These are phyloP conservation scores for Thaleichthys pacificus DNA, from an alignment of 2,797 vertebrate species.

Conservation along the genomic window DNA sequence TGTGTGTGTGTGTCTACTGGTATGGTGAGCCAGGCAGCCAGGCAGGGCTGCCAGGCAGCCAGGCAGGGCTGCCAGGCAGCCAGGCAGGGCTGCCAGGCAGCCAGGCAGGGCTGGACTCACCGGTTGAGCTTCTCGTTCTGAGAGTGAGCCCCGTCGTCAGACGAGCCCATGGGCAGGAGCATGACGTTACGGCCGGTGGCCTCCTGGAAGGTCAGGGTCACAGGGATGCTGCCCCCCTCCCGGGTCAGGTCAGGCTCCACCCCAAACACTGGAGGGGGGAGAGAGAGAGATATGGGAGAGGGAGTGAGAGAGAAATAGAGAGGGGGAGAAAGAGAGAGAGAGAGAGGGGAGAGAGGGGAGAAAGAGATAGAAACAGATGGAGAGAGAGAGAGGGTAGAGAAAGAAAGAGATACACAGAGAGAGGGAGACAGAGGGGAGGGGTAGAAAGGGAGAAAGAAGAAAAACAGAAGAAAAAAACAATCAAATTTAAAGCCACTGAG, in stretches of 20 bases:
- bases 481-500: too few species aligned
- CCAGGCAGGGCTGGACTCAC: conserved; percentile 57
- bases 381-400: neutral
- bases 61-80: neutral
- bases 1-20: neutral
- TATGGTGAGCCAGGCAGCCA: neutral
- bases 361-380: neutral
- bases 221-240: conserved; percentile 96
- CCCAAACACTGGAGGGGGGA: conserved; percentile 83
- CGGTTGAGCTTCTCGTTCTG: conserved; percentile 98
- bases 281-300: neutral
- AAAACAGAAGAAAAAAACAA: too few species aligned
- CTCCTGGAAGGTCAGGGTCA: conserved; percentile 96
- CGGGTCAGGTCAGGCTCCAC: conserved; percentile 95
- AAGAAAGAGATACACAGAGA: too few species aligned
- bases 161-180: conserved; percentile 92
- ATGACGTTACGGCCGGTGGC: conserved; percentile 95
- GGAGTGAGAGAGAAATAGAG: neutral
- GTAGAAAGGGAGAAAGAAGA: too few species aligned
- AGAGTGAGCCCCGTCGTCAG: conserved; percentile 95
- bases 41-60: neutral
- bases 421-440: too few species aligned
- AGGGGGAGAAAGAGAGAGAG: neutral
- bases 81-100: neutral
- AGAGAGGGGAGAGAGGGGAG: neutral